These are phyloP conservation scores for Arremon aurantiirostris DNA, from an alignment of 2,797 vertebrate genomes.

Conservation along the genomic window DNA sequence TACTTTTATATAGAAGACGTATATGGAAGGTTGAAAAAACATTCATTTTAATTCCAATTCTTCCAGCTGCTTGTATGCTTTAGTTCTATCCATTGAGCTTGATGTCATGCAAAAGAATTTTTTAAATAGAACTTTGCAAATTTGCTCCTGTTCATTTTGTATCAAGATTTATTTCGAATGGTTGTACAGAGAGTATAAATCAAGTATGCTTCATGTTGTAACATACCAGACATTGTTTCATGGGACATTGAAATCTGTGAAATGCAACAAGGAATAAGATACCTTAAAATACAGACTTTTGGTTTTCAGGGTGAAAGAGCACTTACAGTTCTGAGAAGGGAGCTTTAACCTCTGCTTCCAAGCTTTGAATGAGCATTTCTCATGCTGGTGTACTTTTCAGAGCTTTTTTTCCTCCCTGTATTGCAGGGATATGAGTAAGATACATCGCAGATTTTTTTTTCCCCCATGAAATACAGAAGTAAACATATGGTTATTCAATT, in stretches of 20 bases:
- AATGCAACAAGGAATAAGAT: not conserved
- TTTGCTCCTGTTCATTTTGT: not conserved
- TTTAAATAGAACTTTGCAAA: not conserved
- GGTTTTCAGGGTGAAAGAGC: not conserved
- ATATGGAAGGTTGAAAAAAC: not conserved
- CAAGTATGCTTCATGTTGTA: not conserved
- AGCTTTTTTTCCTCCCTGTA: not conserved
- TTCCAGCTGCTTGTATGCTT: not conserved
- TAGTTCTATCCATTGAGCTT: not conserved
- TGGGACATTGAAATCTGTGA: not conserved
- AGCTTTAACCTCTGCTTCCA: not conserved
- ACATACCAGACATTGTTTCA: not conserved
- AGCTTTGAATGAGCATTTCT: not conserved
- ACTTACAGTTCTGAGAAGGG: not conserved
- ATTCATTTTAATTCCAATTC: not conserved
- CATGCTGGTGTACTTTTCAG: not conserved
- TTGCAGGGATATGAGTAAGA: not conserved
- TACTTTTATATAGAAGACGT: not conserved
- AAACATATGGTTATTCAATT: not conserved
- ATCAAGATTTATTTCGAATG: not conserved
- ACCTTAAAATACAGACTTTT: not conserved
- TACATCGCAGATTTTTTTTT: rapidly evolving
- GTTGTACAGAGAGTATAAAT: not conserved
- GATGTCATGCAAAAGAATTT: not conserved
- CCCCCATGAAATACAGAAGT: not conserved